phyloP scores from a whole-genome alignment of 1,140 invertebrate species.

The Ridgeia piscesae region DNA sequence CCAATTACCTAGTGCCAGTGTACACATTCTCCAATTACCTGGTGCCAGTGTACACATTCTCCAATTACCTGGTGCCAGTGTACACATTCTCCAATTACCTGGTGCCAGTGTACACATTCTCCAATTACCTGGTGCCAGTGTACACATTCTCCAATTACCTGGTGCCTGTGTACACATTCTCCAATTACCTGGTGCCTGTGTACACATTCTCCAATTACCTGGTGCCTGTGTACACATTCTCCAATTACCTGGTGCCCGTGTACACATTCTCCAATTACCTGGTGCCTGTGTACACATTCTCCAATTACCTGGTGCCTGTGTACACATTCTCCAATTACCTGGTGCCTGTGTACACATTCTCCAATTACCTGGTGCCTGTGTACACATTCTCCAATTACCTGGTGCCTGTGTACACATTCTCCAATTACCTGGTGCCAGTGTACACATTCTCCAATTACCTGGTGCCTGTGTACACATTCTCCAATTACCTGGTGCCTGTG shows the following conservation, averaged over 20 bases:
- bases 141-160: conserved; percentile 35
- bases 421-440: no score
- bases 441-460: conserved; percentile 35
- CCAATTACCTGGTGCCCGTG: no score
- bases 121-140: no score
- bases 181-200: conserved; percentile 41
- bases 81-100: conserved; percentile 37
- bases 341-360: conserved; percentile 34
- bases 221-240: conserved; percentile 39
- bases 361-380: conserved; percentile 41
- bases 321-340: conserved; percentile 37
- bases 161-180: conserved; percentile 34
- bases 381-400: conserved; percentile 37
- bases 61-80: conserved; percentile 41
- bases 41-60: conserved; percentile 33
- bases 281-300: conserved; percentile 34
- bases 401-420: conserved; percentile 39
- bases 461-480: conserved; percentile 34
- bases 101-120: conserved; percentile 39
- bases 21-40: conserved; percentile 37
- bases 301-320: conserved; percentile 41
- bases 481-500: conserved; percentile 41
- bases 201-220: conserved; percentile 37
- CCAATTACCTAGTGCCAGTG: conserved; percentile 41
- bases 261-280: conserved; percentile 35